Evolutionary conservation across 2,113 vertebrate species (phyloP).

Genomic region (Echinops telfairi): DNA sequence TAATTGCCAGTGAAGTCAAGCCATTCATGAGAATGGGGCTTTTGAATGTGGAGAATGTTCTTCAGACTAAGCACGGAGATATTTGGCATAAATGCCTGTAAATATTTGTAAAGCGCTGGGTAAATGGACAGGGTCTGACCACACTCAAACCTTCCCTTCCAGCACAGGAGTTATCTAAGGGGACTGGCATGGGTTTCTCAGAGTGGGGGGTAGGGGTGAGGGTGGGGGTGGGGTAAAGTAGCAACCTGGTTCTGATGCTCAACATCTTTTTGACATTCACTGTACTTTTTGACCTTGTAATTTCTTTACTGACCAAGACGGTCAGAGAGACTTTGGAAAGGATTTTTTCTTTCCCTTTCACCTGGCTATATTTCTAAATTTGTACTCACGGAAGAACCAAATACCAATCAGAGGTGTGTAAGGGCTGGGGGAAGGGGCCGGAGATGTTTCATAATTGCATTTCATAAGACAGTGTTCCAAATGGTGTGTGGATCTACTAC

Average conservation of each 20-base stretch:
- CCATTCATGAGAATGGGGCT: conserved; percentile 79
- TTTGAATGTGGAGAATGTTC: conserved; percentile 81
- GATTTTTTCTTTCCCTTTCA: neutral
- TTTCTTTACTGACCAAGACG: conserved; percentile 26
- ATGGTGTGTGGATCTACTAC: neutral
- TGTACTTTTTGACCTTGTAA: neutral
- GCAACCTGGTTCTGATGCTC: neutral
- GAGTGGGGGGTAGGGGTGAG: neutral
- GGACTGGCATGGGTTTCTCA: conserved; percentile 12
- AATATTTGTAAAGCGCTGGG: conserved; percentile 87
- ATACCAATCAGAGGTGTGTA: neutral
- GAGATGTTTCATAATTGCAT: neutral
- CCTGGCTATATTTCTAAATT: conserved; percentile 1
- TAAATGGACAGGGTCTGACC: conserved; percentile 84
- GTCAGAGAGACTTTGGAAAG: conserved; percentile 49
- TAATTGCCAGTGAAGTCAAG: conserved; percentile 74
- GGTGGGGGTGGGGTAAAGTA: neutral
- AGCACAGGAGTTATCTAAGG: conserved; percentile 74
- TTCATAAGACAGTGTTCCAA: conserved; percentile 19
- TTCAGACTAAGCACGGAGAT: conserved; percentile 84
- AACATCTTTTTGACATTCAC: conserved; percentile 46
- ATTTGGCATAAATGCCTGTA: conserved; percentile 85
- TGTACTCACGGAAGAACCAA: conserved; percentile 25
- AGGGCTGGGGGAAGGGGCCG: neutral
- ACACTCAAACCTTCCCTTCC: conserved; percentile 77